phyloP scores from a whole-genome alignment of 2,797 vertebrate species.

The Chiropotes sagulatus region DNA sequence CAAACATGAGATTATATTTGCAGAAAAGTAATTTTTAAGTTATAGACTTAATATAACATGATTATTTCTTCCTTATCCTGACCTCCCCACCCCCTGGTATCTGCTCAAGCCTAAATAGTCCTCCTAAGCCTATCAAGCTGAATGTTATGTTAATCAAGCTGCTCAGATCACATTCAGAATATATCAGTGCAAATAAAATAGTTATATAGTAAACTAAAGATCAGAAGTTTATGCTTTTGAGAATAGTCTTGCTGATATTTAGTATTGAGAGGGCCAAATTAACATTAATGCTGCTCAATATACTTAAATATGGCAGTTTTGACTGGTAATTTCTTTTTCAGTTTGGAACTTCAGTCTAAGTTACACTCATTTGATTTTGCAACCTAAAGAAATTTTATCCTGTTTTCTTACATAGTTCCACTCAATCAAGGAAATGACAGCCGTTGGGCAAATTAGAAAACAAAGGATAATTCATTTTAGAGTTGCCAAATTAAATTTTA shows the following conservation, averaged over 20 bases:
- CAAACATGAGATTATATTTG: not conserved
- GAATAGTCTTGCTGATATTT: not conserved
- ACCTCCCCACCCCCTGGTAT: too few species aligned
- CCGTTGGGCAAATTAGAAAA: not conserved
- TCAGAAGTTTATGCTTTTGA: not conserved
- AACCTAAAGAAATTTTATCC: not conserved
- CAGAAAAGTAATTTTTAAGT: not conserved
- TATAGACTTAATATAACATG: not conserved
- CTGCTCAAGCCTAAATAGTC: not conserved
- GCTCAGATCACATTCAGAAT: not conserved
- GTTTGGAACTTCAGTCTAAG: not conserved
- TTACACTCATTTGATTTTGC: not conserved
- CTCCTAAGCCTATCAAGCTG: not conserved
- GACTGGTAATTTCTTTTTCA: not conserved
- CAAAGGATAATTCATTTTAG: not conserved
- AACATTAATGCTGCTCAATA: not conserved
- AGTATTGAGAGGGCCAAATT: not conserved
- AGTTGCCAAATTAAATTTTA: not conserved
- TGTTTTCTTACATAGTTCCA: not conserved
- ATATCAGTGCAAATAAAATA: not conserved
- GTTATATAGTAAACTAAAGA: not conserved
- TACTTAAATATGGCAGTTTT: not conserved
- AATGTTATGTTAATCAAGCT: not conserved
- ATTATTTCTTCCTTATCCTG: not conserved
- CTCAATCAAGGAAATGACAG: not conserved